Evolutionary conservation across 1,140 invertebrate genomes (phyloP), one percentile per base, ranked within the genome.

Genomic region (Aplysia californica): DNA sequence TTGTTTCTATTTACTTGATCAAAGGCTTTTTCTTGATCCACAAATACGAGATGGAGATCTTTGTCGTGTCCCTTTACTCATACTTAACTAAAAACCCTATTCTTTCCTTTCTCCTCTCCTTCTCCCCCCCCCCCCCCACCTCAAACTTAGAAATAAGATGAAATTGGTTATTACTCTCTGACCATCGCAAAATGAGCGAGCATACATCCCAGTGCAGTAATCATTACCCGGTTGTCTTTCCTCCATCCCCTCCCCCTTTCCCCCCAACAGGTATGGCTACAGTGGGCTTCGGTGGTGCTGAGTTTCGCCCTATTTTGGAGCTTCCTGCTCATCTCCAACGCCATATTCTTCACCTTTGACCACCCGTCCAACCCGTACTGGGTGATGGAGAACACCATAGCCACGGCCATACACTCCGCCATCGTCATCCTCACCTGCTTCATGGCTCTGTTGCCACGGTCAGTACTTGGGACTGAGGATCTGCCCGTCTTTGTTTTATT

Each of bases 391-490:
- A 92, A 93, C 85, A 93, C 95, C 31, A 91, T 97, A 79, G 89
- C 87, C 41, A 93, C 94, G 74, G 92, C 93, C 3, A 91, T 93
- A 18, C 96, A 95, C 91, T 97, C 95, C 94, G 91, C 96, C 29
- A 93, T 94, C 39, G 92, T 96, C 41, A 75, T 95, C 39, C n/a
- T n/a, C n/a, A 90, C 76, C 73, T 92, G 93, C 38, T 93, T 96
- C 29, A 89, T 95, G 31, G 94, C 96, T 59, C 90, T 97, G 38
- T 89, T 96, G 79, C 97, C 96, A 50, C 95, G 96, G 96, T 97
- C 92, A 90, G 78, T 76, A 23, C 56, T 26, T 35, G 33, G 35
- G 20, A 20, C 18, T n/a, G n/a, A 15, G 44, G 10, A 50, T 10
- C 10, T 15, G n/a, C 61, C 31, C 5, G 33, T 31, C 29, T 31